Base-by-base conservation (phyloP, 1,140 invertebrate species). In the Babylonia areolata region DNA sequence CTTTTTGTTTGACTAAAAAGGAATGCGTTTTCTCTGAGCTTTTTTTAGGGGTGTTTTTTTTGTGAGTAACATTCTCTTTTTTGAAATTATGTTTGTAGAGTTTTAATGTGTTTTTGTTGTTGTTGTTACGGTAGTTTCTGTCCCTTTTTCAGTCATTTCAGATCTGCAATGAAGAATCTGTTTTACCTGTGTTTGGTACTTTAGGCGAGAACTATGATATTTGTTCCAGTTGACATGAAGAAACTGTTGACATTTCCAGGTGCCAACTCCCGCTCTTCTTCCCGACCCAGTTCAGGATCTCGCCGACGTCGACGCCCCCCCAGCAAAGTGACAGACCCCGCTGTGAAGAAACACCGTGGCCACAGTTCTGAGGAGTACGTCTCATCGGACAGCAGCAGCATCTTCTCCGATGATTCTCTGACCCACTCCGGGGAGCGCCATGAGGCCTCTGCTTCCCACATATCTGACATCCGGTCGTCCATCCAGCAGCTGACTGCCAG, bases 301-400 rank as follows among this genome's bases (percentile, higher is more conserved):
- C 87, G 84, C 37, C 78, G 91, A 23, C 87, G 90, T 58, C 81
- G 91, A 6, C 87, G 88, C n/a, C 71, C 88, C 33, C 88, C 88
- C 15, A 33, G 86, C 28, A 84, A 78, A 31, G 90, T 89, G 3
- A 17, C 39, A 0, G 90, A 92, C 37, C 86, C 71, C 9, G 28
- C 46, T 35, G 84, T 79, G 33, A 90, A 90, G 81, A 87, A 88
- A 73, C 54, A 84, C 15, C 86, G 89, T 54, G 81, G 86, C 46
- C 88, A 88, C 31, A 91, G 91, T 69, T 93, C 92, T 35, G 93
- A 93, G 84, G 92, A 92, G 81, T 93, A 93, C 87, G 86, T 88
- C 28, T 90, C 89, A n/a, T 92, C 93, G 51, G 93, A 92, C 39
- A 91, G 89, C 89, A 91, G 92, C 77, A 91, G 91, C 84, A 83